phyloP scores from a whole-genome alignment of 2,888 invertebrate species.

The Ceriagrion tenellum region DNA sequence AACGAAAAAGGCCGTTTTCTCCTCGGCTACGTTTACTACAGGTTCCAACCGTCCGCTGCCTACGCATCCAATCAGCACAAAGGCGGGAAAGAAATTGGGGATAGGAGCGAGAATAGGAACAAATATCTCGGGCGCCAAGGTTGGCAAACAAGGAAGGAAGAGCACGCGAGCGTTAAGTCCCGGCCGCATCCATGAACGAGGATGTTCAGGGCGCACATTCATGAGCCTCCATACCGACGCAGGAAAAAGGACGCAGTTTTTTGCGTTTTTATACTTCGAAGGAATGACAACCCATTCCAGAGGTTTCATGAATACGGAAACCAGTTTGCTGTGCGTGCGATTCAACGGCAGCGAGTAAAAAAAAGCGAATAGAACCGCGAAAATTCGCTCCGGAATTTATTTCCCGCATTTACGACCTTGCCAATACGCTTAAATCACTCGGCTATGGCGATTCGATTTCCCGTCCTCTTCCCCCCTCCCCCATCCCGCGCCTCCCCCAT shows the following conservation, averaged over 20 bases:
- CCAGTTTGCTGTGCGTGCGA: background rate
- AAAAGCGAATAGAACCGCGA: background rate
- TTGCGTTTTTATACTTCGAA: background rate
- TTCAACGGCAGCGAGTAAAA: background rate
- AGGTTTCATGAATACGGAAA: slow-evolving; percentile 53
- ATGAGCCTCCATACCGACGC: background rate
- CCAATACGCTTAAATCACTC: slow-evolving; percentile 44
- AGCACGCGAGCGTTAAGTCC: background rate
- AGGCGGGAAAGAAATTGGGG: background rate
- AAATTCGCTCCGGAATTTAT: slow-evolving; percentile 32
- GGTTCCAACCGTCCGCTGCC: background rate
- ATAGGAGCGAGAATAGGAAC: background rate
- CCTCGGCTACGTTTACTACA: background rate
- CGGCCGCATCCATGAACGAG: no score
- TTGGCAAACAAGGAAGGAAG: background rate
- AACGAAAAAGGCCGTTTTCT: background rate
- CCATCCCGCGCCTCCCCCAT: no score
- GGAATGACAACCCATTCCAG: background rate
- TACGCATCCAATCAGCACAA: background rate
- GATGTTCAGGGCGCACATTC: background rate
- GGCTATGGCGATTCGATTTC: background rate
- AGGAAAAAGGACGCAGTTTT: background rate
- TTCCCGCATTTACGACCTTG: slow-evolving; percentile 15
- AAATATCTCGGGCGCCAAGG: background rate
- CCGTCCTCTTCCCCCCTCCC: background rate